Conservation (phyloP, 2,888 invertebrate genomes). For the Stratiomys singularior region DNA sequence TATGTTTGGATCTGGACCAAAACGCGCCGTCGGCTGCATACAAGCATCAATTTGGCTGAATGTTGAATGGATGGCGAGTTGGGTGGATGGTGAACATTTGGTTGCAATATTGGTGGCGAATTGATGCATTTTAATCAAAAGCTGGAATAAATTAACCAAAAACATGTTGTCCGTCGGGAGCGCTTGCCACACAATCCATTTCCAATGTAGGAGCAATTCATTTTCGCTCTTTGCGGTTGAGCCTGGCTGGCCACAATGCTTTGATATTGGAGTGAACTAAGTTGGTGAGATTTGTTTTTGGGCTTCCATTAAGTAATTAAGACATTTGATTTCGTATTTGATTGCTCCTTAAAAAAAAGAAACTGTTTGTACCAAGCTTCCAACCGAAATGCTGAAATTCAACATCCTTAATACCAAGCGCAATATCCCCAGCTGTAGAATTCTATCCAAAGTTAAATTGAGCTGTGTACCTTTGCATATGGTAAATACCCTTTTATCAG, state of each 20-base stretch:
- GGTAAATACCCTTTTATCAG: not conserved
- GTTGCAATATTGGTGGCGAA: conserved; percentile 13
- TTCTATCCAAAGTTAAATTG: not conserved
- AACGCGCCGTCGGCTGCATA: not conserved
- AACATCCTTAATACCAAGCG: not conserved
- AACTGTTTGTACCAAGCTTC: not conserved
- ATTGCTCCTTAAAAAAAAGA: not conserved
- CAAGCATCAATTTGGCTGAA: not conserved
- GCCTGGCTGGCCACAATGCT: not conserved
- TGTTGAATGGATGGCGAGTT: not conserved
- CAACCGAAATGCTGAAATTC: not conserved
- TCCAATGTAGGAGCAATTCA: conserved; percentile 6
- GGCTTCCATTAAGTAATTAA: not conserved
- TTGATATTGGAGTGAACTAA: not conserved
- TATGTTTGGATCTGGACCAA: not conserved
- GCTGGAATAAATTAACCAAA: conserved; percentile 32
- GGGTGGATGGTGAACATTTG: not conserved
- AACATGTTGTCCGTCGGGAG: conserved; percentile 15
- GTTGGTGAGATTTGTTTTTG: not conserved
- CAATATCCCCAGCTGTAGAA: not conserved
- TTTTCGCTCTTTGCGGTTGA: conserved; percentile 29
- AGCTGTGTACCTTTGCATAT: not conserved
- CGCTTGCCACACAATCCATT: not conserved
- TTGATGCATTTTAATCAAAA: conserved; percentile 36
- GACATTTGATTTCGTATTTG: not conserved